These are phyloP conservation scores for Xiphorhynchus elegans DNA, from an alignment of 2,113 vertebrate genomes.

Conservation along the genomic window DNA sequence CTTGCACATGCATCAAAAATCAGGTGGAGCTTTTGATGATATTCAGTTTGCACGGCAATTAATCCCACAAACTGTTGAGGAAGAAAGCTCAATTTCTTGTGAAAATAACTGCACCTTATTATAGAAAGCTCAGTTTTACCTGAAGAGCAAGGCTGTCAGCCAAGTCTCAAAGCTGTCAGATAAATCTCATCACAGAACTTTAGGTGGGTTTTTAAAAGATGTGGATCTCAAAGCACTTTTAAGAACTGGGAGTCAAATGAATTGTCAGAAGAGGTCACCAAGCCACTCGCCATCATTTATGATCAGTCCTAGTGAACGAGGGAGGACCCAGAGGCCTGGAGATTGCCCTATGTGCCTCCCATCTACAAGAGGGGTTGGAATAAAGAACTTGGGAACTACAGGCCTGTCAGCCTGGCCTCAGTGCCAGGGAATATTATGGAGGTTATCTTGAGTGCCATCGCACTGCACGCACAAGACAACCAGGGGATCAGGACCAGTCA, in stretches of 20 bases:
- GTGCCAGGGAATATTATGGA: not conserved
- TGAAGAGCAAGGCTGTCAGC: not conserved
- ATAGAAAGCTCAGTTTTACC: not conserved
- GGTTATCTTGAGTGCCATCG: not conserved
- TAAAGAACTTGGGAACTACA: not conserved
- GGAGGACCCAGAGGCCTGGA: not conserved
- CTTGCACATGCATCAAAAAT: not conserved
- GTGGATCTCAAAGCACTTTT: not conserved
- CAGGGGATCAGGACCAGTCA: not conserved
- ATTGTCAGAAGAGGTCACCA: not conserved
- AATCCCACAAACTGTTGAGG: not conserved
- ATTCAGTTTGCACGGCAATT: not conserved
- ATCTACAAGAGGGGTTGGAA: not conserved
- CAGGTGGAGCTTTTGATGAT: not conserved
- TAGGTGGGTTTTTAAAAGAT: not conserved
- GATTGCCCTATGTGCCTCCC: fast-evolving
- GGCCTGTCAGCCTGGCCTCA: not conserved
- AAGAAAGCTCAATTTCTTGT: not conserved
- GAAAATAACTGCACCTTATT: not conserved
- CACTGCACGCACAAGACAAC: not conserved
- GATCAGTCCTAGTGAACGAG: not conserved
- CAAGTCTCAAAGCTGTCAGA: not conserved
- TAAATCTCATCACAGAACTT: not conserved
- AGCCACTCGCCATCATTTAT: not conserved
- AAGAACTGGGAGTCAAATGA: not conserved